A percentile compares a stretch with the other conserved stretches of the same genome.
Conservation (phyloP, 1,140 invertebrate genomes). For the Tetraneura akinire region DNA sequence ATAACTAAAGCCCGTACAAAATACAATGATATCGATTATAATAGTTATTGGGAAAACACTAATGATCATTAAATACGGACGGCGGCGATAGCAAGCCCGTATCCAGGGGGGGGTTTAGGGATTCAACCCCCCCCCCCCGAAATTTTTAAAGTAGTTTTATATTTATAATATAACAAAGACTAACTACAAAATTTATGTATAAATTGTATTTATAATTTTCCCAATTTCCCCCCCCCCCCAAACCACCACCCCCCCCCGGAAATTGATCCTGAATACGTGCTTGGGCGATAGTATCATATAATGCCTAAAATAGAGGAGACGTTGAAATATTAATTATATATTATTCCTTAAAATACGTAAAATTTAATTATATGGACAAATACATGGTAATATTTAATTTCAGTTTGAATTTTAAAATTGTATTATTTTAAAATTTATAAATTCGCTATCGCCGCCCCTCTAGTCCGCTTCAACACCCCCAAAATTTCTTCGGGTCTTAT, state of each 20-base stretch:
- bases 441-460: neutral
- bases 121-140: too few species aligned
- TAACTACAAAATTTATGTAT: too few species aligned
- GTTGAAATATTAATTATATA: neutral
- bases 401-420: neutral
- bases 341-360: conserved; percentile 8
- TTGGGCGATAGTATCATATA: neutral
- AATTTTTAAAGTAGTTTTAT: too few species aligned
- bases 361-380: neutral
- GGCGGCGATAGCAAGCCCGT: too few species aligned
- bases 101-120: too few species aligned
- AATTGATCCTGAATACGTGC: neutral
- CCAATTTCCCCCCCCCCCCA: too few species aligned
- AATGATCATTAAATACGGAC: conserved; percentile 17
- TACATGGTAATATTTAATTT: too few species aligned
- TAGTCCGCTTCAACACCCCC: neutral
- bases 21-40: neutral
- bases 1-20: conserved; percentile 11
- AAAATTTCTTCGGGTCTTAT: conserved; percentile 2
- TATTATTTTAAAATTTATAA: neutral
- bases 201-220: too few species aligned
- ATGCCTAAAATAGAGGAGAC: neutral
- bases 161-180: too few species aligned
- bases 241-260: too few species aligned
- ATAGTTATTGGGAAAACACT: neutral